Conservation (phyloP, 2,797 vertebrate species). For the Hypotaenidia okinawae region DNA sequence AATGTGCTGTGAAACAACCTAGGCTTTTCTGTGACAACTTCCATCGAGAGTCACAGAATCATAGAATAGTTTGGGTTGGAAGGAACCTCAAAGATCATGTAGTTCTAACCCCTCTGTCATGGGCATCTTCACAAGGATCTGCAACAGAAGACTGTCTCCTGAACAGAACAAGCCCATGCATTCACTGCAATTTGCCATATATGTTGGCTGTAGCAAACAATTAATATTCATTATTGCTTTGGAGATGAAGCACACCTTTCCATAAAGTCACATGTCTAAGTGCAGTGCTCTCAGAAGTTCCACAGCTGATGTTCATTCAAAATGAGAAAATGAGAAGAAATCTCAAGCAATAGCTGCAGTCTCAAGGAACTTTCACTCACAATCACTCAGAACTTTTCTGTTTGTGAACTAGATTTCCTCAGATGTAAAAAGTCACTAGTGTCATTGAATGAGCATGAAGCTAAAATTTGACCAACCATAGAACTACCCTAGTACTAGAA, state of each 20-base stretch:
- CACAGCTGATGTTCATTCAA: neutral
- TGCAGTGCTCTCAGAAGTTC: neutral
- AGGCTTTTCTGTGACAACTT: neutral
- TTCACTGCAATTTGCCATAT: neutral
- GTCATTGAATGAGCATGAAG: neutral
- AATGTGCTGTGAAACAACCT: neutral
- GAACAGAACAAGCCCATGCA: neutral
- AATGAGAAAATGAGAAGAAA: constrained; percentile 23
- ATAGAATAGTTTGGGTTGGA: too few species aligned
- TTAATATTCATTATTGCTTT: neutral
- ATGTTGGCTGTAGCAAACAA: neutral
- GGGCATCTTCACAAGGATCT: neutral
- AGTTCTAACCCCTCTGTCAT: too few species aligned
- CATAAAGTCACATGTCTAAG: neutral
- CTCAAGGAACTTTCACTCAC: constrained; percentile 1
- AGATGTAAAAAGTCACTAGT: neutral
- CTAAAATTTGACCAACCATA: neutral
- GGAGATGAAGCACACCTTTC: neutral
- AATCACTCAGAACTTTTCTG: constrained; percentile 1
- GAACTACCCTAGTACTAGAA: neutral
- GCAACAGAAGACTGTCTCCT: neutral
- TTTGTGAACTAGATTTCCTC: constrained; percentile 20
- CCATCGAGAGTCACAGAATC: neutral
- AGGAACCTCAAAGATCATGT: too few species aligned
- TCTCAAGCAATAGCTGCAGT: constrained; percentile 15